phyloP scores from a whole-genome alignment of 2,797 vertebrate genomes.

The Myotis planiceps region DNA sequence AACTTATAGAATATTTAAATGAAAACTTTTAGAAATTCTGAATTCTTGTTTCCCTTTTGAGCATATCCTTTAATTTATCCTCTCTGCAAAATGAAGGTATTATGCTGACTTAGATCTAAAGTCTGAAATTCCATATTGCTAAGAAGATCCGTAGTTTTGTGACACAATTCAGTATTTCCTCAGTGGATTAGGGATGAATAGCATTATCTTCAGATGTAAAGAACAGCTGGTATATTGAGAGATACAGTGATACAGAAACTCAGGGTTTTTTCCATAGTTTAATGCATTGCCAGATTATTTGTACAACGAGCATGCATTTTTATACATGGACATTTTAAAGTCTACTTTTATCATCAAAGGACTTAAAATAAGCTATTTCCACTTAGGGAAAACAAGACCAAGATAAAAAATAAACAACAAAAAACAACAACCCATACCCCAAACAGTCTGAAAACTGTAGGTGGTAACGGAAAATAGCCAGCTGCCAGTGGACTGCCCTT shows the following conservation, averaged over 20 bases:
- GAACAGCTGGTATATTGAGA: neutral
- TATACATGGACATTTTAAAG: neutral
- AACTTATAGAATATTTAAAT: neutral
- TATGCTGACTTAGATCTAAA: neutral
- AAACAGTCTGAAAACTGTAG: neutral
- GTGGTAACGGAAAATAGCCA: neutral
- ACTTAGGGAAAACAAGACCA: slow-evolving; percentile 32
- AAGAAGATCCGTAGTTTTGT: neutral
- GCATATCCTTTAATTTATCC: neutral
- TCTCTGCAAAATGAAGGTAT: slow-evolving; percentile 6
- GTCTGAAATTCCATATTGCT: neutral
- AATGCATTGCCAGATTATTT: neutral
- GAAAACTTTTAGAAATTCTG: neutral
- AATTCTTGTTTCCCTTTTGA: slow-evolving; percentile 34
- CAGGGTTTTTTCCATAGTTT: neutral
- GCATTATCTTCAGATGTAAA: neutral
- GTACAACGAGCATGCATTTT: neutral
- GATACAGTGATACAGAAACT: neutral
- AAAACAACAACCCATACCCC: neutral
- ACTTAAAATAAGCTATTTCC: slow-evolving; percentile 30
- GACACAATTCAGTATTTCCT: neutral
- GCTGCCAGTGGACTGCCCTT: neutral
- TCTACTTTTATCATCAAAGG: slow-evolving; percentile 33
- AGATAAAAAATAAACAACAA: neutral
- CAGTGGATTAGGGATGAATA: neutral